These are phyloP conservation scores for Abrostola tripartita DNA, from an alignment of 2,888 invertebrate species.

Conservation along the genomic window DNA sequence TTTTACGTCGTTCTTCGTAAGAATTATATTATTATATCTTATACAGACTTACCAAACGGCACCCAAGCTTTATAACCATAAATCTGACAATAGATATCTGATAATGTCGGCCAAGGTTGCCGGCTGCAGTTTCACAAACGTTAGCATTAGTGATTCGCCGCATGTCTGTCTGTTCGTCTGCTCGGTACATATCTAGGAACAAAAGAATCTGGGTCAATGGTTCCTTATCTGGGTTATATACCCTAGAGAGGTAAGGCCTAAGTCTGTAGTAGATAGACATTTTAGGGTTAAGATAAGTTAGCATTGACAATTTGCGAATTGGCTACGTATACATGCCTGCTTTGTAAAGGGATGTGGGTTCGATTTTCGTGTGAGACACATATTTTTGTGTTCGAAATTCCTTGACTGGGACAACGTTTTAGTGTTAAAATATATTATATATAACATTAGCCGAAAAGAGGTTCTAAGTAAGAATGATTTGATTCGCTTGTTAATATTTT, in stretches of 20 bases:
- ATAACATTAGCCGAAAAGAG: no score
- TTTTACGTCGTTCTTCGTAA: conserved; percentile 20
- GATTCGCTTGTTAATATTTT: no score
- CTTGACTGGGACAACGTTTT: no score
- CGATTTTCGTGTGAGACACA: no score
- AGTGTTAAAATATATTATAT: no score
- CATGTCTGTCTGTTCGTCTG: conserved; percentile 62
- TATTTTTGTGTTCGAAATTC: no score
- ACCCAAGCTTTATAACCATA: conserved; percentile 43
- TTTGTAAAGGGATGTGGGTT: no score
- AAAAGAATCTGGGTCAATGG: conserved; percentile 65
- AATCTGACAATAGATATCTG: conserved; percentile 55
- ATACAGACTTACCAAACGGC: conserved; percentile 29
- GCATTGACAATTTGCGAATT: no score
- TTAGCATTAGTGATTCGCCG: conserved; percentile 75
- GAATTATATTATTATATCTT: conserved; percentile 17
- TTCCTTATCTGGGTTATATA: conserved; percentile 12
- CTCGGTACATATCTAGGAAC: conserved; percentile 65
- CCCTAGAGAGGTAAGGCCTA: conserved; percentile 7
- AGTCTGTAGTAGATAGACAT: no score
- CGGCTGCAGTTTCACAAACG: conserved; percentile 75
- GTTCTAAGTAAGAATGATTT: no score
- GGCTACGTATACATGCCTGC: no score
- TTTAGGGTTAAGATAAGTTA: no score
- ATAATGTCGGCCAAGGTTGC: conserved; percentile 80